A percentile compares a stretch with the other conserved stretches of the same genome.
Conservation (phyloP, 2,797 vertebrate genomes). For the Ctenopoma kingsleyae region DNA sequence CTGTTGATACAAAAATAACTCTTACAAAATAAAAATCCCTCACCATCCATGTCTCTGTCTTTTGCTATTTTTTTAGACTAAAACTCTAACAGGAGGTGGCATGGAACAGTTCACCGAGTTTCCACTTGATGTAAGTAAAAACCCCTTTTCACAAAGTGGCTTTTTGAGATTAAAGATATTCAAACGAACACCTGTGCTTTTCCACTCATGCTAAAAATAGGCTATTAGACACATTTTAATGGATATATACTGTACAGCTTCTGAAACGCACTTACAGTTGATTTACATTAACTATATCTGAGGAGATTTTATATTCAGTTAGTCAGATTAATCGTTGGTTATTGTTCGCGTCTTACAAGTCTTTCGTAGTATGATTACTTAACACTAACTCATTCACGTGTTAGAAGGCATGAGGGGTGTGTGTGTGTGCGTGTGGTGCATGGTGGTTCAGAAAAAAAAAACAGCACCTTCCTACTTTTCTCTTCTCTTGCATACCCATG, state of each 20-base stretch:
- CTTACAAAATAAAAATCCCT: neutral
- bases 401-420: neutral
- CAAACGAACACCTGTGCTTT: neutral
- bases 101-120: constrained; percentile 89
- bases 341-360: neutral
- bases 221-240: neutral
- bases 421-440: constrained; percentile 13
- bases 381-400: constrained; percentile 28
- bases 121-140: constrained; percentile 87
- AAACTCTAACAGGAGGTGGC: constrained; percentile 89
- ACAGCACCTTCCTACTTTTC: constrained; percentile 12
- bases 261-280: neutral
- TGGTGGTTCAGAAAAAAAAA: constrained; percentile 1
- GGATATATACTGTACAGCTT: neutral
- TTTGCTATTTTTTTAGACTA: constrained; percentile 82
- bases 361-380: neutral
- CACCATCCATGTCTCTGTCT: neutral
- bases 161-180: constrained; percentile 9
- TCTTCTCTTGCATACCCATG: constrained; percentile 10
- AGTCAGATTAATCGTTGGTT: neutral
- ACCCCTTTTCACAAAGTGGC: neutral
- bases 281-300: neutral
- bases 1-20: neutral
- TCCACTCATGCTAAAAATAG: neutral
- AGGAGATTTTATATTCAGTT: neutral